Base-by-base conservation (phyloP, 2,888 invertebrate genomes). In the Acleris literana region DNA sequence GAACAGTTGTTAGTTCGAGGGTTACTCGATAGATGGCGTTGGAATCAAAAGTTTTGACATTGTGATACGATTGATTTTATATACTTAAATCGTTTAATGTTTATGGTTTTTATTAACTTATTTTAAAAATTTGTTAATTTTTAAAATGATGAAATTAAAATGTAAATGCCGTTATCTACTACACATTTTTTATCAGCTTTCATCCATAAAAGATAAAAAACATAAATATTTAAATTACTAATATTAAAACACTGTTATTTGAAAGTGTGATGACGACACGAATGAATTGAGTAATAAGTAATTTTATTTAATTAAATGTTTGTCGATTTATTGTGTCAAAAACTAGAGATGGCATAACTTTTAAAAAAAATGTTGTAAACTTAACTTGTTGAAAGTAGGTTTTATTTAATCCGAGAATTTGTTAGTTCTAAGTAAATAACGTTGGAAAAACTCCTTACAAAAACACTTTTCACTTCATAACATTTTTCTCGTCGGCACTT, bases 1-100 rank as follows among this genome's bases (percentile, higher is more conserved):
- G 17, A 20, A 33, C 33, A 55, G 57, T 57, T 57, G 46, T 25
- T 18, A 48, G 46, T 57, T 46, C 29, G 20, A 16, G 43, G 43
- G 55, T 16, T 22, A 18, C 17, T 22, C 16, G 55, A 5, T 55
- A 43, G 55, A 43, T 46, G 46, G 46, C 46, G 46, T 46, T 46
- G 46, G 17, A 16, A 46, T 17, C 46, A 46, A 46, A 46, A 46
- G 16, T 7, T 17, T 25, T 46, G 46, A 7, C 17, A 17, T 46
- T 46, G 46, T 7, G 1, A 46, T n/a, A 49, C 17, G 18, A 33
- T 33, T 33, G 33, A 9, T 49, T 49, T 49, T n/a, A 20, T 18
- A 18, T 3, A 5, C 6, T 49, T 49, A 20, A 20, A 20, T 49
- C 20, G 11, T 49, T 39, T 33, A 0, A 9, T 33, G 3, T 33